Conservation (phyloP, 2,888 invertebrate genomes). For the Panorpa germanica region DNA sequence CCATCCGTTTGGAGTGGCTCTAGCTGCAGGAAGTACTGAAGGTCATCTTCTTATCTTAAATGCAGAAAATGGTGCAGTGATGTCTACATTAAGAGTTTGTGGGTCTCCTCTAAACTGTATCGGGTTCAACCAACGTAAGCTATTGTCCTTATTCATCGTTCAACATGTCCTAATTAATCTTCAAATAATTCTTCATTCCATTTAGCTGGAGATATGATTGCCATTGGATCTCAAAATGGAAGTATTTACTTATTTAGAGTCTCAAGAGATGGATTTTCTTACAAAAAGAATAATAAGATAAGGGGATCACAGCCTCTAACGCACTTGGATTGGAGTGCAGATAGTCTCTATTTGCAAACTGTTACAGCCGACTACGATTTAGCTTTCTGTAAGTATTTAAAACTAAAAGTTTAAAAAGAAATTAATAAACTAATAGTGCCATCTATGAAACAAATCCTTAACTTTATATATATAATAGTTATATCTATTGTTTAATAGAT, state of each 20-base stretch:
- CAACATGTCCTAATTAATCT: too few relatives aligned
- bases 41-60: conserved; percentile 75
- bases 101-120: conserved; percentile 75
- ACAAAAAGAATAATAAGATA: conserved; percentile 77
- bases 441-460: too few relatives aligned
- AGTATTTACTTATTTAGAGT: conserved; percentile 62
- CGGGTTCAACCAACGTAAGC: conserved; percentile 67
- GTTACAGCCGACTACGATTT: conserved; percentile 81
- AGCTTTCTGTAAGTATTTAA: conserved; percentile 53
- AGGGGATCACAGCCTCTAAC: conserved; percentile 68
- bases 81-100: conserved; percentile 70
- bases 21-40: conserved; percentile 78
- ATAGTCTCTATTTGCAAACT: conserved; percentile 72
- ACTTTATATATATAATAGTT: too few relatives aligned
- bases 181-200: conserved; percentile 14
- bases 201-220: conserved; percentile 69
- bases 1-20: conserved; percentile 71
- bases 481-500: neutral
- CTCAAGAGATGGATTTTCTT: conserved; percentile 75
- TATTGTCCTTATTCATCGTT: neutral
- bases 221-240: conserved; percentile 82
- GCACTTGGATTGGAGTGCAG: conserved; percentile 82
- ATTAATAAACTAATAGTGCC: too few relatives aligned
- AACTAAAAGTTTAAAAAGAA: neutral
- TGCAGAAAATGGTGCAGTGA: conserved; percentile 69